Base-by-base conservation (phyloP, 2,797 vertebrate genomes). In the Enteromius afrohamiltoni region DNA sequence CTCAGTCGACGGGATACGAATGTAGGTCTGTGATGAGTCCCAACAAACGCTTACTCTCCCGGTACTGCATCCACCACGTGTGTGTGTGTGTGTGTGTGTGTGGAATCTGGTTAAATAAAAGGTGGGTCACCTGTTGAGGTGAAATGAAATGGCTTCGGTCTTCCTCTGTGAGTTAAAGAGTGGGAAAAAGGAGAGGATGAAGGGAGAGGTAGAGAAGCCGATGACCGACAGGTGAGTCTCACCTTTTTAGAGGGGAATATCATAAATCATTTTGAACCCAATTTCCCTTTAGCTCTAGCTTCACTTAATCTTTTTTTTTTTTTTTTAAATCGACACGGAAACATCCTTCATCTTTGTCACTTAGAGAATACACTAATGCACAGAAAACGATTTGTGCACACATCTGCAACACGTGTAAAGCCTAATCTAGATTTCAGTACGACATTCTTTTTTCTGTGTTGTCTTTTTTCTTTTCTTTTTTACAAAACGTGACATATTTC, bases 271-370 rank as follows among this genome's bases (percentile, higher is more conserved):
- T 78, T 68, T 67, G 21, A 77, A 86, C 77, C 75, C 82, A 51
- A 49, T 62, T 80, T 65, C 42, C 51, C 71, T 80, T 80, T 21
- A 58, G 62, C 76, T 2, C 51, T 65, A 67, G 53, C 70, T 82
- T 29, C 69, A 8, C 42, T 49, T 29, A 34, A 70, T 64, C 62
- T 6, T 4, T n/a, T 1, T 1, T 47, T 29, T 0, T 2, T 53
- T 77, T 51, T 80, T 83, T 53, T 83, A 83, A 62, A 79, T 51
- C 68, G 80, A 77, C 76, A 80, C 70, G 47, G 81, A 89, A 71
- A 89, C 85, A 83, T 87, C 87, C 88, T 89, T 92, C 92, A 92
- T 93, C 89, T 91, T 91, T 88, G 90, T 86, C 80, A 90, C 87
- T 88, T 81, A 79, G 84, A 83, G 85, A 87, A 88, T 87, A 87